Evolutionary conservation across 2,888 invertebrate species (phyloP), one percentile per base, ranked within the genome.

Genomic region (Acanthosepion esculentum): DNA sequence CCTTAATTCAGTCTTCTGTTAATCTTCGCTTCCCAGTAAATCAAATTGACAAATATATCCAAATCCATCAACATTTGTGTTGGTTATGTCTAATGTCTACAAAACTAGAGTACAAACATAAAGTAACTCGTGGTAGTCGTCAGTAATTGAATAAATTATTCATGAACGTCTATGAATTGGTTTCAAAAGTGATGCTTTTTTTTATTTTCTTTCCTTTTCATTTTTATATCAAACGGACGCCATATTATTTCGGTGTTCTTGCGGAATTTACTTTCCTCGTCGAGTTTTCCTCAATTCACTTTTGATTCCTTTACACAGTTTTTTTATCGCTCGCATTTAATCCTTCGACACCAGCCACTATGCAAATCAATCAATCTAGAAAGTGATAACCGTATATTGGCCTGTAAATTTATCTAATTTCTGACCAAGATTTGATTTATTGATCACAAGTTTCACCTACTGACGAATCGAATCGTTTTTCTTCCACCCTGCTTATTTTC

Each of bases 141-240:
- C 78, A n/a, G 78, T 78, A 78, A 78, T 78, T 78, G 78, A 78
- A 78, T 78, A 78, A 10, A 78, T 78, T 78, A 78, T 78, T 78
- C 78, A 78, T 78, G n/a, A 78, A 78, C 12, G 78, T 78, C 78
- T n/a, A n/a, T 78, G n/a, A 78, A 33, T 78, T 78, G 78, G 78
- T 78, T 23, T n/a, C n/a, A 78, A 15, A 10, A n/a, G 12, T 0
- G 78, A 78, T n/a, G 78, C 78, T 41, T 41, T 41, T 41, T 41
- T 41, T 41, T 41, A 2, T 41, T 41, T 41, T 41, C 41, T 41
- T 41, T 41, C 41, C 41, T 41, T 41, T 41, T 41, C 78, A 78
- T 78, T n/a, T 78, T 78, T 78, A 33, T 78, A n/a, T n/a, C 12
- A 10, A n/a, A 59, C 23, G 23, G 23, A 23, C 59, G 59, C 59